These are phyloP conservation scores for Melanostigma gelatinosum DNA, from an alignment of 2,113 vertebrate species.

Conservation along the genomic window DNA sequence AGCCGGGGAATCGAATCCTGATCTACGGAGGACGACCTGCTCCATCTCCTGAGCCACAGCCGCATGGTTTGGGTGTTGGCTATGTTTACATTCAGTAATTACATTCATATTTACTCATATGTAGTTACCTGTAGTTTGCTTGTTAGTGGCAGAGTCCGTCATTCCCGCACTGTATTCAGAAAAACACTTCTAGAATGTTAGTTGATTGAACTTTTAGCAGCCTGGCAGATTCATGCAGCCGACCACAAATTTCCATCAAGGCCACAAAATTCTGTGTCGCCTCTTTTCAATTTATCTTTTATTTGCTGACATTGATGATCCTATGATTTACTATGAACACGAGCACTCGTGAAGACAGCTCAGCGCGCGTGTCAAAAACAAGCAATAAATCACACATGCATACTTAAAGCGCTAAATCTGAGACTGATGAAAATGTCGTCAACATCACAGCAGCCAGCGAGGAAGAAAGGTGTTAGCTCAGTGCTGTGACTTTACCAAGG, in stretches of 20 bases:
- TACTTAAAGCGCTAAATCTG: neutral
- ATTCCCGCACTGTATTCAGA: too few relatives aligned
- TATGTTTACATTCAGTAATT: too few relatives aligned
- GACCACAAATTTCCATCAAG: conserved; percentile 1
- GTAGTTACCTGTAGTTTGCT: too few relatives aligned
- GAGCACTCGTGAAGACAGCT: neutral
- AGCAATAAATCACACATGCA: neutral
- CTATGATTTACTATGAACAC: neutral
- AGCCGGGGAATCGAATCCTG: too few relatives aligned
- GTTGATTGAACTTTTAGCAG: neutral
- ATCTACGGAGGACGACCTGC: too few relatives aligned
- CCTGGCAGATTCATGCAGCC: neutral
- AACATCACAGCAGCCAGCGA: conserved; percentile 14
- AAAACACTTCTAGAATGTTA: neutral
- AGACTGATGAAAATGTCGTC: conserved; percentile 15
- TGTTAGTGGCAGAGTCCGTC: too few relatives aligned
- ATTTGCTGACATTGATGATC: neutral
- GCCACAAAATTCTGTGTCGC: neutral
- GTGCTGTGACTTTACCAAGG: conserved; percentile 5
- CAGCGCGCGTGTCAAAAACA: conserved; percentile 16
- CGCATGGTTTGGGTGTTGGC: too few relatives aligned
- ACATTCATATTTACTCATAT: too few relatives aligned
- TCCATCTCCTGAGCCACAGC: too few relatives aligned
- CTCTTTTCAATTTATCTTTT: conserved; percentile 23
- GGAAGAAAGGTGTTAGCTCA: conserved; percentile 9